A percentile compares a stretch with the other conserved stretches of the same genome.
phyloP scores from a whole-genome alignment of 2,888 invertebrate species.

The Thymelicus lineola region DNA sequence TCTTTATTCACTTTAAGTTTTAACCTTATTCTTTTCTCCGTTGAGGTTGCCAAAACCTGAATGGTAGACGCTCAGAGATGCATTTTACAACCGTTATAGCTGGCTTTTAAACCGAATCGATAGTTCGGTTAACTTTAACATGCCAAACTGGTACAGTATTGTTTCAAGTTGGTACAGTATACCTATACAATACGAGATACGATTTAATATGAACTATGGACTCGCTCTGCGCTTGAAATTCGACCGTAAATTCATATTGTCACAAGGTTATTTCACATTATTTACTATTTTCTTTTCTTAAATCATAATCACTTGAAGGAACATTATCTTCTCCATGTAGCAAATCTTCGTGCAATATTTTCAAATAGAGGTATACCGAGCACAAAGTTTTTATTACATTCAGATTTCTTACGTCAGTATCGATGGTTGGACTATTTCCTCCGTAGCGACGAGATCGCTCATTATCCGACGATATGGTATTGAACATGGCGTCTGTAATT shows the following conservation, averaged over 20 bases:
- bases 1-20: neutral
- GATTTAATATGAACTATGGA: too few species aligned
- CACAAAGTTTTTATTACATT: too few species aligned
- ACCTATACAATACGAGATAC: too few species aligned
- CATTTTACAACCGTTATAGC: conserved; percentile 11
- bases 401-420: neutral
- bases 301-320: too few species aligned
- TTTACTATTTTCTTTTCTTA: too few species aligned
- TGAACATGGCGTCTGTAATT: conserved; percentile 11
- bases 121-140: conserved; percentile 24
- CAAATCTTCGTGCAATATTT: too few species aligned
- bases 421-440: conserved; percentile 20
- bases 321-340: too few species aligned
- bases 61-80: conserved; percentile 3
- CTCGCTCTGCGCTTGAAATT: too few species aligned
- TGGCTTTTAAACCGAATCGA: conserved; percentile 24
- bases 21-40: neutral
- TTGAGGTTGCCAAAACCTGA: conserved; percentile 24
- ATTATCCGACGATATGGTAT: conserved; percentile 22
- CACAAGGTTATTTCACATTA: too few species aligned
- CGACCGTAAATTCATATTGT: too few species aligned
- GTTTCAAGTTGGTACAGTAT: conserved; percentile 6
- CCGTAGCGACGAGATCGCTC: conserved; percentile 17
- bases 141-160: conserved; percentile 18
- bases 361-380: too few species aligned